Percentiles rank a stretch among this genome's conserved stretches.
phyloP scores from a whole-genome alignment of 2,797 vertebrate species.

The Hydrophis major region DNA sequence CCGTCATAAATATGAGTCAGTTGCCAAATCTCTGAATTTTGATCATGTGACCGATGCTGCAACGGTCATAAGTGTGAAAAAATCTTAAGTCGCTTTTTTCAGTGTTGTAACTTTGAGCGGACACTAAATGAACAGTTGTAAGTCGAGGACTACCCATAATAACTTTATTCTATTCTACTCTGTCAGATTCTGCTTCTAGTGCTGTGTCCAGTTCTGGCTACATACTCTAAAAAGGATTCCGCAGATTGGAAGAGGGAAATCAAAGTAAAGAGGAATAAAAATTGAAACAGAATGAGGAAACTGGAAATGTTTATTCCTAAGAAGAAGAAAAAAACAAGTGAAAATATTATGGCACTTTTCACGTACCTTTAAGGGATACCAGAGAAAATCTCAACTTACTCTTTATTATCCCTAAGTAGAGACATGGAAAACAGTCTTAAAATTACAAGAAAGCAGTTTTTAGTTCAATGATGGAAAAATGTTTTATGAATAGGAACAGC shows the following conservation, averaged over 20 bases:
- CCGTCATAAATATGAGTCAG: background rate
- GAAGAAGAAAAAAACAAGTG: background rate
- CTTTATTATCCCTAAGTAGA: background rate
- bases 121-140: background rate
- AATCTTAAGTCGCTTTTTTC: background rate
- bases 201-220: background rate
- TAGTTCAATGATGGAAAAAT: background rate
- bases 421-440: background rate
- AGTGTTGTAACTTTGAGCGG: background rate
- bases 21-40: background rate
- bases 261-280: background rate
- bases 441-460: background rate
- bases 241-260: background rate
- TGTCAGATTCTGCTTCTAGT: background rate
- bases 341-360: background rate
- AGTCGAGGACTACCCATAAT: background rate
- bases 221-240: background rate
- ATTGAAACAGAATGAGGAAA: background rate
- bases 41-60: background rate
- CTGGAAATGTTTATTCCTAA: background rate
- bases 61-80: background rate
- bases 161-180: background rate
- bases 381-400: background rate
- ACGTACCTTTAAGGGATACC: background rate
- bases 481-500: background rate